Evolutionary conservation across 2,797 vertebrate genomes (phyloP), one percentile per base, ranked within the genome.

Genomic region (Ceryle rudis): DNA sequence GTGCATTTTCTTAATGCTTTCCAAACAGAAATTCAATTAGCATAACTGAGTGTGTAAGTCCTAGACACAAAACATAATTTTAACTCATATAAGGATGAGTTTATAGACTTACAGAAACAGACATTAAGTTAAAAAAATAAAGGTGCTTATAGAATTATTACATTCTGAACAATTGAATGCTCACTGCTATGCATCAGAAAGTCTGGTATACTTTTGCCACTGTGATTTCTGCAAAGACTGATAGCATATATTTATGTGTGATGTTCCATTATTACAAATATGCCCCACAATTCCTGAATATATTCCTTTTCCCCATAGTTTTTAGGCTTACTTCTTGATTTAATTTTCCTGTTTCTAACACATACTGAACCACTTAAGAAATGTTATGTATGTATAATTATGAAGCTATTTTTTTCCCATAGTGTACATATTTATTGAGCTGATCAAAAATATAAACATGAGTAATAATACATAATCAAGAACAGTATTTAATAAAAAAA

Each of bases 291-390:
- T 77, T 83, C n/a, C 47, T 78, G 28, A 77, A 28, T 29, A 9
- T 15, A 31, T 55, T 44, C n/a, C 28, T 90, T 86, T 54, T 37
- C 14, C 11, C 25, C 41, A 5, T 0, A 62, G 47, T 16, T 88
- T 94, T 92, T 19, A 74, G 35, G 33, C 31, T 91, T 81, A 46
- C 15, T 60, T 39, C 62, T 92, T 81, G 28, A 55, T 85, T 87
- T 92, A 35, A 16, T 49, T 73, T 61, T 65, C 46, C 61, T 73
- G 28, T 73, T 96, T 71, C 47, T 39, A 67, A 33, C 1, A 6
- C 84, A 89, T 10, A 54, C 29, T 71, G 81, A 95, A 93, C 15
- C 72, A 74, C 74, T 93, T 89, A 61, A 57, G 52, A 78, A 80
- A 47, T 77, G 31, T 29, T 71, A 1, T 1, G 5, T 21, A 33